Evolutionary conservation across 2,888 invertebrate genomes (phyloP).

Genomic region (Galeruca laticollis): DNA sequence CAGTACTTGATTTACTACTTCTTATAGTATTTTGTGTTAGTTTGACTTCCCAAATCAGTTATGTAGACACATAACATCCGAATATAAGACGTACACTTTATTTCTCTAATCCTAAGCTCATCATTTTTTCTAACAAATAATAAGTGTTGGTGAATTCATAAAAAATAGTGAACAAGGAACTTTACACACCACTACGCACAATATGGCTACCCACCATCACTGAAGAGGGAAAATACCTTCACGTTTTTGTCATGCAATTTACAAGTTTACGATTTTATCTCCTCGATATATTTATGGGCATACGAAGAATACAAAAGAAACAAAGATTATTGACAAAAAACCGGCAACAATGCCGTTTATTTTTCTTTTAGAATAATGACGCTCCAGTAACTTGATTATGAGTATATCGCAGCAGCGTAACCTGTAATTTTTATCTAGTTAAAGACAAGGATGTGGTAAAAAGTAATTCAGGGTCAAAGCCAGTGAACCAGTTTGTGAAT

Average conservation of each 20-base stretch:
- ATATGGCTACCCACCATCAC: conserved; percentile 22
- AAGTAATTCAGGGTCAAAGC: background rate
- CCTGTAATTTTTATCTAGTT: conserved; percentile 20
- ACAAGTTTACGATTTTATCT: conserved; percentile 50
- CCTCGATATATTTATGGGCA: conserved; percentile 49
- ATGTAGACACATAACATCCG: too few relatives aligned
- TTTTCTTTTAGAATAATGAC: conserved; percentile 45
- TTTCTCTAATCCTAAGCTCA: too few relatives aligned
- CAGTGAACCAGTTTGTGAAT: background rate
- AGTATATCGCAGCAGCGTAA: conserved; percentile 25
- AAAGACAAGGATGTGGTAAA: background rate
- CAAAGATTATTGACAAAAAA: conserved; percentile 42
- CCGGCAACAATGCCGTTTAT: conserved; percentile 46
- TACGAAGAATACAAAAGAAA: conserved; percentile 42
- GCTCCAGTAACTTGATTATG: conserved; percentile 50
- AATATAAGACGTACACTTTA: too few relatives aligned
- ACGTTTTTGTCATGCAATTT: conserved; percentile 52
- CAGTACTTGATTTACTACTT: too few relatives aligned
- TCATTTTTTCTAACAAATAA: background rate
- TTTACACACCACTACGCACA: conserved; percentile 13
- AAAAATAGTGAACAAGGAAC: conserved; percentile 3
- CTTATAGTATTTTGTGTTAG: too few relatives aligned
- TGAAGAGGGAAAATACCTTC: conserved; percentile 42
- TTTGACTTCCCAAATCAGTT: too few relatives aligned
- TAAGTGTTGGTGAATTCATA: background rate